Evolutionary conservation across 2,113 vertebrate genomes (phyloP), one percentile per base, ranked within the genome.

Genomic region (Varanus salvator): DNA sequence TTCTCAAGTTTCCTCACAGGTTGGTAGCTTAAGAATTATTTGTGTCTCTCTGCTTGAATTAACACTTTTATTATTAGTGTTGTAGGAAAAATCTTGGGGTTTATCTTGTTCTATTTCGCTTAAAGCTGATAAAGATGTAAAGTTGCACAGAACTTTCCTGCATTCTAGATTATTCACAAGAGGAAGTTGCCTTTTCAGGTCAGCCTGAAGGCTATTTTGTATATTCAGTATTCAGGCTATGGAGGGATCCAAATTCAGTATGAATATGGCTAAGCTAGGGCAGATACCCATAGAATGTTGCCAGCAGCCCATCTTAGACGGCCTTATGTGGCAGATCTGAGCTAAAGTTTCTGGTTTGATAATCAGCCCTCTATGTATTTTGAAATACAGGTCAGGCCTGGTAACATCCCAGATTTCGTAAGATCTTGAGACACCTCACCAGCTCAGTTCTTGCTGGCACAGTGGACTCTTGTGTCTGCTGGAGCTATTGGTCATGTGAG

Each of bases 1-100:
- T 99, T 93, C 98, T 99, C 93, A 99, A 99, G 96, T 98, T 99
- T 84, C 99, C 98, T 1, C 98, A 99, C 96, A 98, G 98, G 98
- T 98, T 89, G 93, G 85, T 3, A 14, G 17, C 48, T 11, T 52
- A 17, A 77, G 3, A 44, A 71, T 57, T 64, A 34, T 8, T 44
- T 64, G 31, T 3, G 1, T 0, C 17, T 84, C 76, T 90, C 76
- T 57, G 21, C 5, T 38, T 85, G 14, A 6, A 57, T 68, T 19
- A 38, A 66, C 12, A 31, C 27, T 48, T 66, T 25, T 25, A 68
- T 77, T 76, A 14, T 27, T 68, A 3, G 8, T 48, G 9, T 21
- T 68, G 31, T 38, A 11, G 7, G 17, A 71, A 68, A 78, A 29
- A 17, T 68, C 0, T 14, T 48, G 31, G 6, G 5, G 38, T 85